Conservation (phyloP, 2,888 invertebrate species). For the Stenoptilia bipunctidactyla region DNA sequence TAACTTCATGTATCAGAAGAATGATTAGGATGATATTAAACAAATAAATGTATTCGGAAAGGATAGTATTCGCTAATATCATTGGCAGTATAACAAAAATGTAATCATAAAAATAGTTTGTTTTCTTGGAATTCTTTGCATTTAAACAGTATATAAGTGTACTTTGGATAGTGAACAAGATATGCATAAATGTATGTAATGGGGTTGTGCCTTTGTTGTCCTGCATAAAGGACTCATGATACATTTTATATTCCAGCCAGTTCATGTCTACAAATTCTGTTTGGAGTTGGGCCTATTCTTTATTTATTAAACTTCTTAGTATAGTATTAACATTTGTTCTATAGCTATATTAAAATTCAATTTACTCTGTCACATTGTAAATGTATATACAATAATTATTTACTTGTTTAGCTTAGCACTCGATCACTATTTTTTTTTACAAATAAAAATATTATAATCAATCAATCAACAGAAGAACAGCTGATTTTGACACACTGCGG, state of each 20-base stretch:
- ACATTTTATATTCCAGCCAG: conserved; percentile 46
- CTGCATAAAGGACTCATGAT: conserved; percentile 65
- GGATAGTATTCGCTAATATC: conserved; percentile 68
- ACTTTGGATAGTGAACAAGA: conserved; percentile 46
- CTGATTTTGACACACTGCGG: too few species aligned
- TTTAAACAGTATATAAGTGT: conserved; percentile 13
- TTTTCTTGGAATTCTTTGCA: neutral
- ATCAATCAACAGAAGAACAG: too few species aligned
- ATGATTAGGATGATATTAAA: conserved; percentile 33
- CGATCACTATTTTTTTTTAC: too few species aligned
- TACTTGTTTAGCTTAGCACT: too few species aligned
- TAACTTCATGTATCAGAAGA: conserved; percentile 24
- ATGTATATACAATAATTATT: too few species aligned
- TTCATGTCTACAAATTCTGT: conserved; percentile 37
- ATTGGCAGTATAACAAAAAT: conserved; percentile 65
- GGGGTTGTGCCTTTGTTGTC: conserved; percentile 68
- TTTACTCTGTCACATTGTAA: too few species aligned
- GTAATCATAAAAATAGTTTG: conserved; percentile 66
- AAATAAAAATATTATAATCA: too few species aligned
- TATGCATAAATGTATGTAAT: conserved; percentile 54
- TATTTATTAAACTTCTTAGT: too few species aligned
- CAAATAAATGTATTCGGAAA: conserved; percentile 37
- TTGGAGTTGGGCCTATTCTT: too few species aligned
- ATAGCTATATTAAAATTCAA: too few species aligned
- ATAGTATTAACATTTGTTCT: too few species aligned